Base-by-base conservation (phyloP, 2,888 invertebrate genomes). In the Oscheius sp. region DNA sequence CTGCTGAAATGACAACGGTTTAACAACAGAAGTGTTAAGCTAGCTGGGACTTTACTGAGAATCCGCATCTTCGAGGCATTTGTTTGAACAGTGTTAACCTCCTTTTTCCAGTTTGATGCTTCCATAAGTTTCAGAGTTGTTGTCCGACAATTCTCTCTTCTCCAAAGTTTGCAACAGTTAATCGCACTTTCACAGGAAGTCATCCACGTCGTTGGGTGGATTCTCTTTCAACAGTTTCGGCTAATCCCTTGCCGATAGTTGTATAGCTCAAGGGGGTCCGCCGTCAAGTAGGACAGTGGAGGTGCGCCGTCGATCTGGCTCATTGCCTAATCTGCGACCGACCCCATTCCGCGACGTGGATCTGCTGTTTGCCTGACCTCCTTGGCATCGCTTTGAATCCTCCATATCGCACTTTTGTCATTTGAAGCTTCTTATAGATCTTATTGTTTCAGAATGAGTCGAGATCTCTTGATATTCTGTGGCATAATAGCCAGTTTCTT, bases 331-430 rank as follows among this genome's bases (percentile, higher is more conserved):
- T 61, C 61, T 61, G 61, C 61, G 61, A 23, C 42, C 61, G 61
- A 61, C 61, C 61, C 61, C 61, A 61, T 61, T 61, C 61, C 61
- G 45, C 42, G 61, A 45, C 45, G 61, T 61, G 61, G 61, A 61
- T 61, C 61, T 61, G 61, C 45, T 61, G 61, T 61, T 61, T 61
- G 61, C 45, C 61, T 61, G 61, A 61, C 61, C 61, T 61, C 61
- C 61, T 61, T 61, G 61, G 45, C 61, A 61, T 27, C 42, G 61
- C 61, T 45, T 42, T 61, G 29, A 39, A 39, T 25, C 31, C 34
- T 39, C 20, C 61, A 39, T n/a, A 37, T 42, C 45, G 61, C 61
- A 61, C 61, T 61, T 61, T 61, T 39, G 45, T 61, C 61, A 61
- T 33, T 12, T 17, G 34, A 6, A 37, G 55, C 61, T 61, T 29